These are phyloP conservation scores for Pelmatolapia mariae DNA, from an alignment of 2,113 vertebrate species.

Conservation along the genomic window DNA sequence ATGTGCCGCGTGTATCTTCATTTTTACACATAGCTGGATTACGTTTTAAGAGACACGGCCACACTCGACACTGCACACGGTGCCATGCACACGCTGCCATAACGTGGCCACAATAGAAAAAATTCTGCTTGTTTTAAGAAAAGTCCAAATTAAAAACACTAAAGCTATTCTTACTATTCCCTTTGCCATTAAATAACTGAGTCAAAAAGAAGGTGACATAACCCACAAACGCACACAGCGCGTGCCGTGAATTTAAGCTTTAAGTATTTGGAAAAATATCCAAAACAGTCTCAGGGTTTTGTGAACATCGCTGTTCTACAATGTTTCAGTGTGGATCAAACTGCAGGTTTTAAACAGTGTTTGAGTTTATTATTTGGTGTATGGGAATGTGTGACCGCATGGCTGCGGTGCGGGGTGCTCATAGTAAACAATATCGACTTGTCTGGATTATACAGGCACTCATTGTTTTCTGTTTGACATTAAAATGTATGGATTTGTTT, in stretches of 20 bases:
- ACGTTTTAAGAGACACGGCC: not conserved
- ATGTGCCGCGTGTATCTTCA: not conserved
- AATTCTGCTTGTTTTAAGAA: not conserved
- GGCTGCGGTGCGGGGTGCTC: too few relatives aligned
- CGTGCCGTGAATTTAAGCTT: not conserved
- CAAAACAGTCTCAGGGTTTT: not conserved
- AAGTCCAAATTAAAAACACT: not conserved
- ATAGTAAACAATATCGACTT: not conserved
- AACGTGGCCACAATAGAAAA: not conserved
- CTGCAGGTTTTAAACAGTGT: not conserved
- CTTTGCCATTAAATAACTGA: not conserved
- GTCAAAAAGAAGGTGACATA: not conserved
- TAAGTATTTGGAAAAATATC: not conserved
- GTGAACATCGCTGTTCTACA: not conserved
- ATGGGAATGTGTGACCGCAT: not conserved
- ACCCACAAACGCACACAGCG: not conserved
- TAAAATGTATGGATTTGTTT: not conserved
- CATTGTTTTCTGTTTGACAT: not conserved
- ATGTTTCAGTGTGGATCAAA: not conserved
- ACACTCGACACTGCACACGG: not conserved
- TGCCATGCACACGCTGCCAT: not conserved
- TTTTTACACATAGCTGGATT: not conserved
- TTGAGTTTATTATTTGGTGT: not conserved
- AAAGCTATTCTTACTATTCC: not conserved
- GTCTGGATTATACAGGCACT: not conserved